Conservation (phyloP, 2,888 invertebrate species). For the Tinea trinotella region DNA sequence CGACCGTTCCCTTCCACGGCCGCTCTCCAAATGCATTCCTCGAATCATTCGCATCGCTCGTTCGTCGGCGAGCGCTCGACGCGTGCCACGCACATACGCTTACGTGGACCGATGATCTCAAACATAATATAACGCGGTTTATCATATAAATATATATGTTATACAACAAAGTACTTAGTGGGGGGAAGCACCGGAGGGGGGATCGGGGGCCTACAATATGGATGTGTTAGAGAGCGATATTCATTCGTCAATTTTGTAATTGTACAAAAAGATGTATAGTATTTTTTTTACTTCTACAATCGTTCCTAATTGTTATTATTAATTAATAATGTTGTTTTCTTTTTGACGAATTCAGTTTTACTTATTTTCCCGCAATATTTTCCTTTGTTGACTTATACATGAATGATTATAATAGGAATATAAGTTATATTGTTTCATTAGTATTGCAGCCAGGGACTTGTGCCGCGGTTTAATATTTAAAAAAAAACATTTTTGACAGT, state of each 20-base stretch:
- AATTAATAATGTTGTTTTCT: not conserved
- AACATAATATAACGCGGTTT: conserved; percentile 6
- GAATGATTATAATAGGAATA: no score
- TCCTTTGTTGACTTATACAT: no score
- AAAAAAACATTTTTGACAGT: not conserved
- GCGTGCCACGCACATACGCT: not conserved
- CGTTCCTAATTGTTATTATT: conserved; percentile 8
- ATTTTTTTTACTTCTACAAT: not conserved
- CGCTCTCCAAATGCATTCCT: not conserved
- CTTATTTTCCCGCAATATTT: not conserved
- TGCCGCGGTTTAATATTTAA: not conserved
- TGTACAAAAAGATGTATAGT: conserved; percentile 1
- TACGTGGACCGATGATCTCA: conserved; percentile 12
- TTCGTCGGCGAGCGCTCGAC: not conserved
- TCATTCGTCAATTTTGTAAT: not conserved
- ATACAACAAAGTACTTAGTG: not conserved
- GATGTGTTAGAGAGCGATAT: not conserved
- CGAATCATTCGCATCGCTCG: not conserved
- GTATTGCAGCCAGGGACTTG: not conserved
- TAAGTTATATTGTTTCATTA: no score
- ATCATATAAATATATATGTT: not conserved
- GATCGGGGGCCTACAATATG: not conserved
- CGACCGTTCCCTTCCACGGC: not conserved
- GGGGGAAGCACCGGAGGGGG: not conserved
- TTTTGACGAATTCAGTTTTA: not conserved